These are phyloP conservation scores for Avahi laniger DNA, from an alignment of 2,797 vertebrate genomes.

Conservation along the genomic window DNA sequence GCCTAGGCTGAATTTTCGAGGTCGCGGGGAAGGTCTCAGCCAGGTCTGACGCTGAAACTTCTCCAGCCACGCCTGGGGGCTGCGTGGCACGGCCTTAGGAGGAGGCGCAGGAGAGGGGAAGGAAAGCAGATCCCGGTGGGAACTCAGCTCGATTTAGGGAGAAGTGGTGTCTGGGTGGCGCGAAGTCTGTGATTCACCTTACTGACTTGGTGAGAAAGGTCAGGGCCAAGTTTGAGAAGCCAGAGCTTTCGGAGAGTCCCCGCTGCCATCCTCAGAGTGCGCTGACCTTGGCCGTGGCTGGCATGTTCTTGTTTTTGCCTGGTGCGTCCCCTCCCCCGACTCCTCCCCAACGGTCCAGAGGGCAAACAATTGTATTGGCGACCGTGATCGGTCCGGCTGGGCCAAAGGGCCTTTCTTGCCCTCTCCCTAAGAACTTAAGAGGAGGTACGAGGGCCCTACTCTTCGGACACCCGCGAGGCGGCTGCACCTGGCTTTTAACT, in stretches of 20 bases:
- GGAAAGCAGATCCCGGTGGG: background rate
- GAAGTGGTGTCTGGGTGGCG: background rate
- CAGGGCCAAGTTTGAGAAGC: background rate
- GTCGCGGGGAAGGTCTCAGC: background rate
- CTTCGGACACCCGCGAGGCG: background rate
- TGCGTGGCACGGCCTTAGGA: background rate
- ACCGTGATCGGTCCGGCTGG: background rate
- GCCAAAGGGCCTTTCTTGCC: background rate
- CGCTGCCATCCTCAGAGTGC: background rate
- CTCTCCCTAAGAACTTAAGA: background rate
- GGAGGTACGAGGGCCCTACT: background rate
- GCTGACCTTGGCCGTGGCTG: background rate
- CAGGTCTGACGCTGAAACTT: constrained; percentile 60
- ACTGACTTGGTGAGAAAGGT: background rate
- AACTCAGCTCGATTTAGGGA: background rate
- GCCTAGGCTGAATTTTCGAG: background rate
- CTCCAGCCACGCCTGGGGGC: background rate
- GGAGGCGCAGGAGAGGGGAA: background rate
- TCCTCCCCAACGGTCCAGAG: background rate
- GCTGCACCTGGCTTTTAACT: background rate
- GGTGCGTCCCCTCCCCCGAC: background rate
- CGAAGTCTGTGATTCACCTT: background rate
- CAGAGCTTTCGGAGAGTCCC: background rate
- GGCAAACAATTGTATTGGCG: background rate
- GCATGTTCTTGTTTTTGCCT: background rate